Percentiles rank a stretch among this genome's conserved stretches.
Evolutionary conservation across 2,113 vertebrate species (phyloP).

Genomic region (Caranx melampygus): DNA sequence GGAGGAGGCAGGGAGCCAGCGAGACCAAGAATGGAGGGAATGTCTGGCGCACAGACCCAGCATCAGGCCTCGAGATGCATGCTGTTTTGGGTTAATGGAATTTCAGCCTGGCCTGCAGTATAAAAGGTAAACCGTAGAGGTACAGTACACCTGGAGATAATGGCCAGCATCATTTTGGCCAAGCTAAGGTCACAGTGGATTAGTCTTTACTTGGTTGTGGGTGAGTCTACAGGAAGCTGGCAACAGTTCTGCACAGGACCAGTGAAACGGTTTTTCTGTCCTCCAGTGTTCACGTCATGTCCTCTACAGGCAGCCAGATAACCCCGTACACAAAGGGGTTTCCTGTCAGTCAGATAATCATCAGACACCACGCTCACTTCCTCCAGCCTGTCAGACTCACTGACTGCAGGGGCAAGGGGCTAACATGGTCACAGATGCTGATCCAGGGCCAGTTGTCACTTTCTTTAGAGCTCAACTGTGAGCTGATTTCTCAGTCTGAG

Average conservation of each 20-base stretch:
- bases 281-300: constrained; percentile 55
- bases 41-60: constrained; percentile 5
- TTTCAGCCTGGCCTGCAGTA: constrained; percentile 8
- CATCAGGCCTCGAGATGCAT: constrained; percentile 12
- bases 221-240: constrained; percentile 25
- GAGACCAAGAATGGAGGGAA: constrained; percentile 26
- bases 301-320: constrained; percentile 71
- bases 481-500: constrained; percentile 33
- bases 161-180: neutral
- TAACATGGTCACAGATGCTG: constrained; percentile 15
- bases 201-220: neutral
- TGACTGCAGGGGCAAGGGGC: constrained; percentile 43
- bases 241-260: constrained; percentile 11
- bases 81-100: constrained; percentile 6
- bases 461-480: constrained; percentile 33
- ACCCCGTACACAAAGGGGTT: constrained; percentile 73
- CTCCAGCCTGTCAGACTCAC: constrained; percentile 44
- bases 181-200: neutral
- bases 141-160: neutral
- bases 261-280: constrained; percentile 39
- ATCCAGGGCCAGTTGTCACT: constrained; percentile 46
- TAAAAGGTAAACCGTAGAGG: neutral
- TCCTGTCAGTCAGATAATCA: constrained; percentile 78
- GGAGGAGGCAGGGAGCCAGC: constrained; percentile 1
- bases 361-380: constrained; percentile 66